A percentile compares a stretch with the other conserved stretches of the same genome.
Evolutionary conservation across 2,888 invertebrate species (phyloP).

Genomic region (Pollenia griseotomentosa): DNA sequence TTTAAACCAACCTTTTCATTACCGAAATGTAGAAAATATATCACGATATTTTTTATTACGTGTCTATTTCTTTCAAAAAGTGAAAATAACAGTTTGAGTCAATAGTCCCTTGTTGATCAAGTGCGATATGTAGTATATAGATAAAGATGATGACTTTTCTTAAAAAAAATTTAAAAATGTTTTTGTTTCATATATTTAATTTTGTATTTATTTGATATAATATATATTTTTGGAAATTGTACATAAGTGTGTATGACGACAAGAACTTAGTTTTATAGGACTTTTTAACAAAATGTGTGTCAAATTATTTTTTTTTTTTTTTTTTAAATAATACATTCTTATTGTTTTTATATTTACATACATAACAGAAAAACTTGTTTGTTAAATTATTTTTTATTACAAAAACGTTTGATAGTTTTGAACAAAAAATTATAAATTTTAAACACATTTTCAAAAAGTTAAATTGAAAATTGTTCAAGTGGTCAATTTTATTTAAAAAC

Average conservation of each 20-base stretch:
- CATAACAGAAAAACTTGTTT: conserved; percentile 45
- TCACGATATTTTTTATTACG: too few relatives aligned
- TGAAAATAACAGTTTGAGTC: too few relatives aligned
- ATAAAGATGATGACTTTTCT: too few relatives aligned
- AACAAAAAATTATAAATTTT: conserved; percentile 27
- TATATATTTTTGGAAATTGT: conserved; percentile 61
- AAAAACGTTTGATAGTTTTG: conserved; percentile 26
- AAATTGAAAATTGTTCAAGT: too few relatives aligned
- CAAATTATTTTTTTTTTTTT: neutral
- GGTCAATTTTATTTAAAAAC: conserved; percentile 11
- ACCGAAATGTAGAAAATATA: too few relatives aligned
- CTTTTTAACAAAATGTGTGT: conserved; percentile 43
- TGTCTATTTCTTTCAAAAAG: too few relatives aligned
- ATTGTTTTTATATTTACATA: conserved; percentile 33
- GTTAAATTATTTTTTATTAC: neutral
- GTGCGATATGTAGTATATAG: too few relatives aligned
- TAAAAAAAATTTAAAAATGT: neutral
- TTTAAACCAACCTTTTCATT: too few relatives aligned
- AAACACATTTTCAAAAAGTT: conserved; percentile 28
- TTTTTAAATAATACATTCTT: conserved; percentile 17
- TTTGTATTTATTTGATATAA: neutral
- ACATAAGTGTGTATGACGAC: conserved; percentile 29
- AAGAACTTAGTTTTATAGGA: conserved; percentile 41
- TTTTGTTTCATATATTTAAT: conserved; percentile 32
- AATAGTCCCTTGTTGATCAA: too few relatives aligned